Conservation (phyloP, 2,113 vertebrate genomes). For the Callochromis pleurospilus region DNA sequence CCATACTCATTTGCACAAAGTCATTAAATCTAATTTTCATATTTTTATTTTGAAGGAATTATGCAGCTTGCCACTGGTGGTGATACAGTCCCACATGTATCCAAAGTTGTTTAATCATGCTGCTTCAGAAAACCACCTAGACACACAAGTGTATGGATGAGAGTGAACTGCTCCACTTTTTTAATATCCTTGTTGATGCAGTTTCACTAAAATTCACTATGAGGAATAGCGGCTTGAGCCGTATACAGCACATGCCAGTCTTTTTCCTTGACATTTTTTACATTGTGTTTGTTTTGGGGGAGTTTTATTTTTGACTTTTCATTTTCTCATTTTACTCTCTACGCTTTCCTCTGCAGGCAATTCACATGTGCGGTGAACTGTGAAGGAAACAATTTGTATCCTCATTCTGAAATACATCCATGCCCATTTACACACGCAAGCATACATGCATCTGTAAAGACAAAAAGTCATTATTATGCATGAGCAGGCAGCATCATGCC, state of each 20-base stretch:
- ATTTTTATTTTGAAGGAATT: not conserved
- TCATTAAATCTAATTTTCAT: not conserved
- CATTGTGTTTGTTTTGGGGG: conserved; percentile 21
- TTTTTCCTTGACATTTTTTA: not conserved
- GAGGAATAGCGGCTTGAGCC: not conserved
- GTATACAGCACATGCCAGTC: not conserved
- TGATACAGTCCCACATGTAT: not conserved
- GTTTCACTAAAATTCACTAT: not conserved
- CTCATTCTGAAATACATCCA: conserved; percentile 29
- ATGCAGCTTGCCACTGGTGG: not conserved
- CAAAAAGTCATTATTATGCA: conserved; percentile 43
- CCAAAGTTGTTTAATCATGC: not conserved
- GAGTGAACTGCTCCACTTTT: not conserved
- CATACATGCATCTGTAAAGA: not conserved
- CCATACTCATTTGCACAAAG: conserved; percentile 31
- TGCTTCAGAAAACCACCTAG: not conserved
- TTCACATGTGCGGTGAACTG: conserved; percentile 63
- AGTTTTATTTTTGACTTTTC: not conserved
- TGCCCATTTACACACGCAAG: conserved; percentile 26
- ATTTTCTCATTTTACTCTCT: conserved; percentile 54
- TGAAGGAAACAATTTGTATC: conserved; percentile 54
- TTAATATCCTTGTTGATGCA: not conserved
- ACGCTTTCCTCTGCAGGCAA: conserved; percentile 58
- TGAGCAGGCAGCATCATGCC: not conserved
- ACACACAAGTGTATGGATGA: not conserved